phyloP scores from a whole-genome alignment of 2,888 invertebrate species.

The Harpagoxenus sublaevis region DNA sequence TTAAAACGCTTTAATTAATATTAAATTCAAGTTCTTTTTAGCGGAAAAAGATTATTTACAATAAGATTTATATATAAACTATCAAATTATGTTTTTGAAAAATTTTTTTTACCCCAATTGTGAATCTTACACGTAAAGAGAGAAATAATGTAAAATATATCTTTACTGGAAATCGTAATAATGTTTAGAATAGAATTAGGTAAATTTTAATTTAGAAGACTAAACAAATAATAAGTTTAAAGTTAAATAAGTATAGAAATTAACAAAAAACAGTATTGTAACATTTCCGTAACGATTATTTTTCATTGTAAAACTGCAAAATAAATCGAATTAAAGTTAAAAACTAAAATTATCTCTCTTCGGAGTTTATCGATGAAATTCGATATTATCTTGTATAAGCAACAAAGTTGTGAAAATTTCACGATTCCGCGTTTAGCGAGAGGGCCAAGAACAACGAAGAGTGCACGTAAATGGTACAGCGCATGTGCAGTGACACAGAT shows the following conservation, averaged over 20 bases:
- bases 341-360: neutral
- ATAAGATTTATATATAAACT: neutral
- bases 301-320: neutral
- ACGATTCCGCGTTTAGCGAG: constrained; percentile 33
- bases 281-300: neutral
- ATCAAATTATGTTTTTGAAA: neutral
- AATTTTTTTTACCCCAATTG: too few species aligned
- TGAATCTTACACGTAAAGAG: neutral
- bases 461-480: constrained; percentile 15
- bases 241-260: neutral
- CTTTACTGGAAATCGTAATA: neutral
- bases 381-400: neutral
- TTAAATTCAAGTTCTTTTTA: neutral
- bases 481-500: constrained; percentile 67
- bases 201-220: neutral
- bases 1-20: neutral
- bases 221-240: neutral
- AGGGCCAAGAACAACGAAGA: constrained; percentile 61
- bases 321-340: neutral
- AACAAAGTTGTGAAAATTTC: constrained; percentile 17
- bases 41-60: neutral
- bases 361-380: neutral
- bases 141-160: neutral
- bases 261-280: too few species aligned
- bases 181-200: neutral